A percentile compares a stretch with the other conserved stretches of the same genome.
phyloP scores from a whole-genome alignment of 2,888 invertebrate genomes.

The Lycocerus yunnanus region DNA sequence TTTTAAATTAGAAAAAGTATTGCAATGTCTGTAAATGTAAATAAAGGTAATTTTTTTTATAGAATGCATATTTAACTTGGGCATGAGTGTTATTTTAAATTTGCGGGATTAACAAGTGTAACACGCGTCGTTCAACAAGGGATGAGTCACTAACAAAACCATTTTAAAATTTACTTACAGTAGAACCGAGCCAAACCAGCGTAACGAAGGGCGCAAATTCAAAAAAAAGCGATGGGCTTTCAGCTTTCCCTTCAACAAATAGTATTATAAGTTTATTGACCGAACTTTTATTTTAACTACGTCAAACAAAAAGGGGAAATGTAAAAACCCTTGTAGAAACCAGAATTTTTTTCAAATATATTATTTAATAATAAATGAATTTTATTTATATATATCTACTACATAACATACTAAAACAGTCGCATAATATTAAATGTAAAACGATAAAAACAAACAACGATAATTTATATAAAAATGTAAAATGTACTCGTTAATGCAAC shows the following conservation, averaged over 20 bases:
- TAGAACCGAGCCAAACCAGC: constrained; percentile 23
- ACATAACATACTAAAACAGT: neutral
- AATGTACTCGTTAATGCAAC: neutral
- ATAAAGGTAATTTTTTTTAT: neutral
- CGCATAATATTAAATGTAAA: neutral
- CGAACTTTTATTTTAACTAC: neutral
- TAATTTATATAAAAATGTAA: too few relatives aligned
- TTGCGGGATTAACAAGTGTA: constrained; percentile 37
- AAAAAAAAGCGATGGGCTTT: constrained; percentile 9
- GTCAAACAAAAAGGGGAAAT: neutral
- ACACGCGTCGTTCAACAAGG: constrained; percentile 36
- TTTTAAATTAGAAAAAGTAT: neutral
- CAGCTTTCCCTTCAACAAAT: neutral
- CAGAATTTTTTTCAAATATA: neutral
- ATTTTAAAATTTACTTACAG: constrained; percentile 37
- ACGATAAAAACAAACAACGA: neutral
- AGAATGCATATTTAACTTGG: neutral
- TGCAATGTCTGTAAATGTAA: neutral
- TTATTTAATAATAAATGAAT: neutral
- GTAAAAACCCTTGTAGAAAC: neutral
- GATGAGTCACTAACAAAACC: constrained; percentile 40
- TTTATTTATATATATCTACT: neutral
- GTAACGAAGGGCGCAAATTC: constrained; percentile 21
- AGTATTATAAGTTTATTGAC: constrained; percentile 4
- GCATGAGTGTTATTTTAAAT: constrained; percentile 31